Conservation (phyloP, 2,797 vertebrate genomes). For the Bufotes viridis region DNA sequence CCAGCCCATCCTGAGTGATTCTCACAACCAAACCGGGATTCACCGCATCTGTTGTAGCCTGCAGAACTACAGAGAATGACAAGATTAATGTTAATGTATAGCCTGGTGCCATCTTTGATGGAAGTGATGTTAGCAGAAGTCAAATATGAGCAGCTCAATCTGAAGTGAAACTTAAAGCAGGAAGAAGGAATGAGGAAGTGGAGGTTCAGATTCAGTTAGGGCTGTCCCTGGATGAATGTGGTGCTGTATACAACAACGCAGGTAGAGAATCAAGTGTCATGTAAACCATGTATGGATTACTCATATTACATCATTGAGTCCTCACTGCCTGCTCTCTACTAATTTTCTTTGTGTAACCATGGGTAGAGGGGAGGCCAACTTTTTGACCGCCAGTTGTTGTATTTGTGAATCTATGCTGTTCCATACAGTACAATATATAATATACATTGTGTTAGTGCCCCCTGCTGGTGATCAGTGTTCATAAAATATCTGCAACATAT, state of each 20-base stretch:
- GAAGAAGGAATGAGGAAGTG: conserved; percentile 12
- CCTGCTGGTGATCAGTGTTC: no score
- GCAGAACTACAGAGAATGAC: background rate
- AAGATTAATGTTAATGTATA: background rate
- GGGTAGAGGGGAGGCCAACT: no score
- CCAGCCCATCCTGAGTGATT: conserved; percentile 42
- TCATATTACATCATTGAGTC: background rate
- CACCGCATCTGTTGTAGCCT: background rate
- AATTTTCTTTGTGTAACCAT: background rate
- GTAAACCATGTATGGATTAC: background rate
- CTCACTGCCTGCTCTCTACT: background rate
- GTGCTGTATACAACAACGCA: background rate
- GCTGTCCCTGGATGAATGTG: background rate
- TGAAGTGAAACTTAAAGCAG: background rate
- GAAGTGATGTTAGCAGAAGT: background rate
- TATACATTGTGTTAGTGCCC: no score
- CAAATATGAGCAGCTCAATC: background rate
- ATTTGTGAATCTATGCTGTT: no score
- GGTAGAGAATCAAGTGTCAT: no score
- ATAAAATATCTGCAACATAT: no score
- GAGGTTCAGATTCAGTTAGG: background rate
- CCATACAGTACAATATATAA: no score
- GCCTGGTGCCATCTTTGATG: background rate
- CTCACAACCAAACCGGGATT: conserved; percentile 29
- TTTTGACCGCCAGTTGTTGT: no score